A percentile compares a stretch with the other conserved stretches of the same genome.
Evolutionary conservation across 2,113 vertebrate genomes (phyloP).

Genomic region (Balaeniceps rex): DNA sequence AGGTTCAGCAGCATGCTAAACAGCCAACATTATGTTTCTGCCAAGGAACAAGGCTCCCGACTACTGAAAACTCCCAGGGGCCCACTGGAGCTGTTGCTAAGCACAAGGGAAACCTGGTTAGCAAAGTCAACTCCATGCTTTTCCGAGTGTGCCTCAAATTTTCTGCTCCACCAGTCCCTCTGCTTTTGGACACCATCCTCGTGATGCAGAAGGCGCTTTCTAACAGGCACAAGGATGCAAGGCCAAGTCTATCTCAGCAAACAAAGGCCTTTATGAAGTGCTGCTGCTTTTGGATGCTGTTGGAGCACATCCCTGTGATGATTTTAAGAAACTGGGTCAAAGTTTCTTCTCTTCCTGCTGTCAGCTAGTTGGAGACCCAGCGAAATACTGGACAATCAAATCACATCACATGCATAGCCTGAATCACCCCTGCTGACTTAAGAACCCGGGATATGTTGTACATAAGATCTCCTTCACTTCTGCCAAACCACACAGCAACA

Average conservation of each 20-base stretch:
- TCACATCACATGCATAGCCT: neutral
- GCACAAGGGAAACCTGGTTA: conserved; percentile 69
- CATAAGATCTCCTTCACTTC: neutral
- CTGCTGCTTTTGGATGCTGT: conserved; percentile 2
- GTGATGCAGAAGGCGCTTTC: neutral
- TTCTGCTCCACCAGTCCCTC: conserved; percentile 45
- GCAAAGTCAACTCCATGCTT: conserved; percentile 50
- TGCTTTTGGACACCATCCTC: conserved; percentile 15
- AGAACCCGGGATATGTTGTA: neutral
- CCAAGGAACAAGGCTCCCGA: conserved; percentile 69
- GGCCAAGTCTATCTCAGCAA: conserved; percentile 32
- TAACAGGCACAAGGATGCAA: neutral
- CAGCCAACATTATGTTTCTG: conserved; percentile 67
- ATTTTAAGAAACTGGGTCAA: conserved; percentile 22
- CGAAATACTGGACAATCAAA: neutral
- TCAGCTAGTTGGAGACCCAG: neutral
- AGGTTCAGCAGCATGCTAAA: conserved; percentile 66
- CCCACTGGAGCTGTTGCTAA: conserved; percentile 59
- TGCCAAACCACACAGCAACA: neutral
- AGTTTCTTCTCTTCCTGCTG: neutral
- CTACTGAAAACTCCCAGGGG: conserved; percentile 65
- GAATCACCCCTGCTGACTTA: neutral
- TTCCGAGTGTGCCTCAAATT: conserved; percentile 56
- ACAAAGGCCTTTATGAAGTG: conserved; percentile 45
- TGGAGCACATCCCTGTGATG: neutral